These are phyloP conservation scores for Gonatopus flavifemur DNA, from an alignment of 1,140 invertebrate genomes.

Conservation along the genomic window DNA sequence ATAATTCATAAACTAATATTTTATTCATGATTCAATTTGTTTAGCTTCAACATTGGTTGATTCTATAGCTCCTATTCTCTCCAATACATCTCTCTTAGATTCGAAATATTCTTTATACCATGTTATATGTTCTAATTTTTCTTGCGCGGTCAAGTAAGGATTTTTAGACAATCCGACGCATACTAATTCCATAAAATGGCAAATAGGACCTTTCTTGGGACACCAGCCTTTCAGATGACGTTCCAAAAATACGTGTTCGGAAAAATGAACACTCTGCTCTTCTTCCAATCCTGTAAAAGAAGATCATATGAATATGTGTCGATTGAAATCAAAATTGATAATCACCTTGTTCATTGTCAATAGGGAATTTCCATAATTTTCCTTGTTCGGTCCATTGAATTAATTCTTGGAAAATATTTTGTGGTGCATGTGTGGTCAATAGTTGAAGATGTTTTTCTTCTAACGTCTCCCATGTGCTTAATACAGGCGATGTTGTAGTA, in stretches of 20 bases:
- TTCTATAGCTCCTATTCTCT: slow-evolving; percentile 62
- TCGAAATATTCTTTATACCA: slow-evolving; percentile 94
- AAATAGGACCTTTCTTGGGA: slow-evolving; percentile 82
- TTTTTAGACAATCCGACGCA: slow-evolving; percentile 93
- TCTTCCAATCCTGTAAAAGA: slow-evolving; percentile 70
- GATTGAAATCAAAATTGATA: slow-evolving; percentile 7
- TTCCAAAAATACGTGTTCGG: slow-evolving; percentile 93
- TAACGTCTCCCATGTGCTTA: slow-evolving; percentile 71
- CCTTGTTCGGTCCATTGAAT: slow-evolving; percentile 92
- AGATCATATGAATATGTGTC: slow-evolving; percentile 17
- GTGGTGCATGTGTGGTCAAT: slow-evolving; percentile 69
- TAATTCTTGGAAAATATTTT: slow-evolving; percentile 91
- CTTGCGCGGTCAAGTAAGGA: slow-evolving; percentile 81
- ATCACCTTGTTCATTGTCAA: slow-evolving; percentile 94
- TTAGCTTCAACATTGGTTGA: no score
- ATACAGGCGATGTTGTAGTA: slow-evolving; percentile 40
- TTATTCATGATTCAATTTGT: no score
- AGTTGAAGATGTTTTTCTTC: slow-evolving; percentile 68
- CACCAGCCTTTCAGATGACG: slow-evolving; percentile 83
- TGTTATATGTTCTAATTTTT: slow-evolving; percentile 87
- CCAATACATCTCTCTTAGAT: slow-evolving; percentile 74
- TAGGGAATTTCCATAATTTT: slow-evolving; percentile 96
- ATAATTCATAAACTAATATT: no score
- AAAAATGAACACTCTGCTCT: slow-evolving; percentile 80
- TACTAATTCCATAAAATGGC: slow-evolving; percentile 97